Base-by-base conservation (phyloP, 1,140 invertebrate species). In the Tribolium castaneum region DNA sequence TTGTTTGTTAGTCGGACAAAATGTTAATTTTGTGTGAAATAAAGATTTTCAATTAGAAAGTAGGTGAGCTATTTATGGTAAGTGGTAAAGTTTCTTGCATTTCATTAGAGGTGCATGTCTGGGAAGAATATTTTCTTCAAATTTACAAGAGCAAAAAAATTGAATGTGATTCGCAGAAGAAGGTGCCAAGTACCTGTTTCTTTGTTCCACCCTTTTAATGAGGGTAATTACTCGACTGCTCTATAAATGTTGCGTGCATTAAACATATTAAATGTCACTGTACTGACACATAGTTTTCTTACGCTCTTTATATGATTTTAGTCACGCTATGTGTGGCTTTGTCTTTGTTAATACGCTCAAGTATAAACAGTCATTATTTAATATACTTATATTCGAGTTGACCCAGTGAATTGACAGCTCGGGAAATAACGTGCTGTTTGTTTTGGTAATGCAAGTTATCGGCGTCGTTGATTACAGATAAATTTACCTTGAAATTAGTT, bases 311-410 rank as follows among this genome's bases (percentile, higher is more conserved):
- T 71, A 78, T 71, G 50, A 50, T 45, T 56, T 52, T 39, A 66
- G 77, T 78, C 77, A 78, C 77, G 77, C 77, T 71, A 78, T 66
- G 25, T 74, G 19, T 51, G 66, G 30, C 45, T 78, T 74, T 73
- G 54, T 52, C 45, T 49, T 75, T 50, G 13, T 70, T 70, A 56
- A 13, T 25, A 54, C 16, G 34, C 2, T 10, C 14, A 39, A 71
- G 12, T 30, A 34, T 73, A 34, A 30, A 73, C 22, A 72, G 5
- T 52, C 13, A 52, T 73, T 73, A 22, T 73, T 54, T 34, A 51
- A 30, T 51, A 13, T 52, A 52, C 25, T 30, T 45, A 9, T 45
- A 45, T 45, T 10, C 9, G n/a, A n/a, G 39, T 45, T 39, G 39
- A 45, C n/a, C 39, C 39, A 45, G 25, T 30, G 25, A 30, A 30